Base-by-base conservation (phyloP, 2,113 vertebrate genomes). In the Panurus biarmicus region DNA sequence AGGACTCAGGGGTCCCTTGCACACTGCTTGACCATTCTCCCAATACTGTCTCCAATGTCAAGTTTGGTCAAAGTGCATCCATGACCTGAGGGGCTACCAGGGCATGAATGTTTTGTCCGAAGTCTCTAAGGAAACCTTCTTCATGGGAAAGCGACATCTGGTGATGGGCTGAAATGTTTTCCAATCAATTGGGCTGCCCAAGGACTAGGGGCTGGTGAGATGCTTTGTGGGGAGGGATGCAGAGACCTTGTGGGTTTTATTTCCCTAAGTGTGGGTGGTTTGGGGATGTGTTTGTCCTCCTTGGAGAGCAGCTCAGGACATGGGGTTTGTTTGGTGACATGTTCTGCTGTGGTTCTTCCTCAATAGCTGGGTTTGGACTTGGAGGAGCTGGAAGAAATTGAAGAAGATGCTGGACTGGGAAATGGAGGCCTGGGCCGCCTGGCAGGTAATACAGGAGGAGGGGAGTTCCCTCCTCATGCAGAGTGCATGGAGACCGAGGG, bases 391-490 rank as follows among this genome's bases (percentile, higher is more conserved):
- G 98, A 99, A 84, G 98, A 99, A 78, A 99, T 99, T 4, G 98
- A 99, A 96, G 98, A 99, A 89, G 98, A 99, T 33, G 98, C 98
- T 36, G 98, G 98, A 31, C 97, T 99, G 44, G 98, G 98, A 60
- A 99, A 99, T 0, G 98, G 98, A 76, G 98, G 98, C 81, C 94
- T 99, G 73, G 98, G 98, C 7, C 97, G 98, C 40, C 97, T 99
- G 85, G 98, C 98, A 98, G 98, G 98, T 99, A 97, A 97, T 11
- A 1, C 1, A 9, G 57, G 53, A 36, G 9, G 28, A 79, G 17
- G 20, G 60, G 18, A 73, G 31, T 25, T 22, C 23, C 14, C 5
- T 85, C 15, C 50, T 81, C 1, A 0, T 3, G 1, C 25, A 38
- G 62, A 79, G 31, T 6, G 8, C 58, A 2, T 0, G 3, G 48